Evolutionary conservation across 1,140 invertebrate genomes (phyloP).

Genomic region (Pseudoatta argentina): DNA sequence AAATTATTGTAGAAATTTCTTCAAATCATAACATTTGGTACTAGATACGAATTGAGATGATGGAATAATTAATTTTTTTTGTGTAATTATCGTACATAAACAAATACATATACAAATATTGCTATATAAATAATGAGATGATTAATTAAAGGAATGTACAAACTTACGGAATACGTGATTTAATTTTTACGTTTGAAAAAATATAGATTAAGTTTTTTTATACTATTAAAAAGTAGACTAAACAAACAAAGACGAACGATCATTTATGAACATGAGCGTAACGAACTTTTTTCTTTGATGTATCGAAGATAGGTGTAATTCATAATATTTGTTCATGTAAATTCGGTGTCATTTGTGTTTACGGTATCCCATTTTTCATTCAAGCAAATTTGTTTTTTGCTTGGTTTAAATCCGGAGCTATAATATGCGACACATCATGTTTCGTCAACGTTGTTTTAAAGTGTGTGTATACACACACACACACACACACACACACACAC

Average conservation of each 20-base stretch:
- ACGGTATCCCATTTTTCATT: background rate
- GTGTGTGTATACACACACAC: too few species aligned
- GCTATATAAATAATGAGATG: background rate
- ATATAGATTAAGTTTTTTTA: background rate
- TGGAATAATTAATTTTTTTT: background rate
- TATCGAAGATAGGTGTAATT: background rate
- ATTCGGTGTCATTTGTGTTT: background rate
- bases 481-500: too few species aligned
- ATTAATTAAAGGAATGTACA: background rate
- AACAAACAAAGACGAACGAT: background rate
- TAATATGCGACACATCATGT: background rate
- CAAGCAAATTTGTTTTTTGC: background rate
- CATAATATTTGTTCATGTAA: background rate
- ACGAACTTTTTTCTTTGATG: background rate
- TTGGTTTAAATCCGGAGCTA: background rate
- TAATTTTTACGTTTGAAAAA: conserved; percentile 5
- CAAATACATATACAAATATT: background rate
- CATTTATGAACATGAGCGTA: background rate
- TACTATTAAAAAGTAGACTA: background rate
- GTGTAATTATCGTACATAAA: background rate
- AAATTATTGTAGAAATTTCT: background rate
- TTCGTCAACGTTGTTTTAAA: conserved; percentile 21
- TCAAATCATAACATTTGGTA: background rate
- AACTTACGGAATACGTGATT: background rate
- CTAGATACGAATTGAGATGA: background rate